Percentiles rank a stretch among this genome's conserved stretches.
These are phyloP conservation scores for Geodia barretti DNA, from an alignment of 37 sponge, comb jelly and placozoan genomes.

Conservation along the genomic window DNA sequence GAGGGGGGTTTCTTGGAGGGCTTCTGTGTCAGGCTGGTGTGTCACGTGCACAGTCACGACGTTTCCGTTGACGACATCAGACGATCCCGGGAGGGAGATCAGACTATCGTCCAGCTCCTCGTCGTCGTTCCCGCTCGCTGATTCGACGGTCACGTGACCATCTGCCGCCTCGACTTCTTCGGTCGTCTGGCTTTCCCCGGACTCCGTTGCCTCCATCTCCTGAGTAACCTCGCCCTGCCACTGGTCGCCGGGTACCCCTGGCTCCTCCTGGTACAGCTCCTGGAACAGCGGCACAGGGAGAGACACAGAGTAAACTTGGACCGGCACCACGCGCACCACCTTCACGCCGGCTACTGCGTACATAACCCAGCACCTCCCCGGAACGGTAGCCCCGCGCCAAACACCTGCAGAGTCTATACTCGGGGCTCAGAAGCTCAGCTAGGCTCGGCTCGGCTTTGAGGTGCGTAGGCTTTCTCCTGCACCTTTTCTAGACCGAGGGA, in stretches of 20 bases:
- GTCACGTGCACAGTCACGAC: constrained; percentile 36
- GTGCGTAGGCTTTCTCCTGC: no score
- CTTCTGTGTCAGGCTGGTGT: not conserved
- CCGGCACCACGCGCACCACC: not conserved
- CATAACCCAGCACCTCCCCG: not conserved
- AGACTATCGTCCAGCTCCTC: not conserved
- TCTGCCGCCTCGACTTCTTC: not conserved
- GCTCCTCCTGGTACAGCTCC: not conserved
- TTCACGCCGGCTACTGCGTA: not conserved
- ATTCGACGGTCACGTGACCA: not conserved
- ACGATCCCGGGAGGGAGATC: not conserved
- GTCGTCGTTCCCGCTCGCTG: not conserved
- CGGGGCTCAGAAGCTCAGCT: no score
- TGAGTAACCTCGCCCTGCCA: not conserved
- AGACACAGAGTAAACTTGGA: constrained; percentile 1
- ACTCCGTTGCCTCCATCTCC: not conserved
- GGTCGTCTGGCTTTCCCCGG: not conserved
- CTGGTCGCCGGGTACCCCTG: not conserved
- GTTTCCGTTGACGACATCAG: constrained; percentile 39
- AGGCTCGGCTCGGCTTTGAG: no score
- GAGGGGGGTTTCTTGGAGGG: not conserved
- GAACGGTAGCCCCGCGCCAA: not conserved
- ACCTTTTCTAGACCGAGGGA: no score
- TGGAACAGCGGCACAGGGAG: not conserved
- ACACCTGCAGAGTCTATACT: not conserved